Conservation (phyloP, 2,888 invertebrate species). For the Acleris cristana region DNA sequence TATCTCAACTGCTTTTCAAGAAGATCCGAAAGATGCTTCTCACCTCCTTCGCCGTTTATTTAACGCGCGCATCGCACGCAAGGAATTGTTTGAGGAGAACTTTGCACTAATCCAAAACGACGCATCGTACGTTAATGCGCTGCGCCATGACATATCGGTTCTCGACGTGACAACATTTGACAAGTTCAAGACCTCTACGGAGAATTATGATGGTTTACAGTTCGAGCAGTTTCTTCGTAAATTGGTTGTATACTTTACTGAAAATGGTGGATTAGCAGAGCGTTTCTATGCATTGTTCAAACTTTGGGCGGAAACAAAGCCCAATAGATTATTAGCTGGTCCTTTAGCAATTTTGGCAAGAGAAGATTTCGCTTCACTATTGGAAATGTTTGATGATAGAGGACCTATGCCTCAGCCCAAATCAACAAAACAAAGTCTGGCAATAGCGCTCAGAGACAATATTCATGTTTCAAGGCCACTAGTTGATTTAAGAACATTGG, state of each 20-base stretch:
- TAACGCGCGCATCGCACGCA: conserved; percentile 14
- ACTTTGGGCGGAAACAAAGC: not conserved
- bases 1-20: conserved; percentile 5
- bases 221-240: conserved; percentile 12
- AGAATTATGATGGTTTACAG: not conserved
- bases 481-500: conserved; percentile 2
- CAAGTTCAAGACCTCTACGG: not conserved
- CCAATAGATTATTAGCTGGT: conserved; percentile 8
- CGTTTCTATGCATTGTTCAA: conserved; percentile 6
- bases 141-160: conserved; percentile 26
- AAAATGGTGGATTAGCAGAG: conserved; percentile 19
- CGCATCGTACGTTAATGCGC: conserved; percentile 18
- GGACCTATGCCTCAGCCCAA: not conserved
- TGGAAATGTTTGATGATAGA: conserved; percentile 7
- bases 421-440: conserved; percentile 16
- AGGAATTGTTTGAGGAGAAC: conserved; percentile 18
- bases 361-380: not conserved
- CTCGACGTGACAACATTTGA: conserved; percentile 1
- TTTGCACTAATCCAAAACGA: conserved; percentile 8
- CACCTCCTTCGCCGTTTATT: conserved; percentile 8
- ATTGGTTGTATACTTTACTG: conserved; percentile 22
- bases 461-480: conserved; percentile 13
- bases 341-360: conserved; percentile 16
- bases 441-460: conserved; percentile 23
- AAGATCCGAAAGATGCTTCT: conserved; percentile 2